These are phyloP conservation scores for Euwallacea similis DNA, from an alignment of 1,140 invertebrate species.

Conservation along the genomic window DNA sequence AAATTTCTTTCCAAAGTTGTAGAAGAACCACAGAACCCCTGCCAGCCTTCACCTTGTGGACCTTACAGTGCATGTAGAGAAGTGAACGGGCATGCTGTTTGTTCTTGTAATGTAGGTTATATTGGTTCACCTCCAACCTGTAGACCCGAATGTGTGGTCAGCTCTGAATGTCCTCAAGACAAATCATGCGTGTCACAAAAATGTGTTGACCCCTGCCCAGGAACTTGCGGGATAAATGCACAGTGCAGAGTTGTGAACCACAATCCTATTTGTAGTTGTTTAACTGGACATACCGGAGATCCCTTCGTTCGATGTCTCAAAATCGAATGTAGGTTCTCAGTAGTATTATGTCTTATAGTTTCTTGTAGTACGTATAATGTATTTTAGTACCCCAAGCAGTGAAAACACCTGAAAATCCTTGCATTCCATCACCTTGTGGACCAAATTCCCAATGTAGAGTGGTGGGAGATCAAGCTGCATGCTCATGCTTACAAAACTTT, in stretches of 20 bases:
- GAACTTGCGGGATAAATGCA: conserved; percentile 78
- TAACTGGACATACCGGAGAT: conserved; percentile 74
- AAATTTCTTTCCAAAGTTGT: conserved; percentile 45
- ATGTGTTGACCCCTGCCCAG: conserved; percentile 79
- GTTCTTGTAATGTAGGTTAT: conserved; percentile 74
- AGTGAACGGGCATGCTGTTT: conserved; percentile 76
- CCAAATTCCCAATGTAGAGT: conserved; percentile 76
- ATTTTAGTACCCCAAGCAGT: conserved; percentile 50
- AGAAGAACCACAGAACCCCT: conserved; percentile 64
- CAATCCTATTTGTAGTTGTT: conserved; percentile 79
- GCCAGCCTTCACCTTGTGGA: conserved; percentile 78
- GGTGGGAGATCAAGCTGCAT: conserved; percentile 70
- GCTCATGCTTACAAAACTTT: conserved; percentile 73
- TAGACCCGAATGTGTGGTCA: conserved; percentile 80
- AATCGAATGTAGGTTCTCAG: conserved; percentile 48
- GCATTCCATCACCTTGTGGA: conserved; percentile 74
- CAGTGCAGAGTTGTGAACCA: conserved; percentile 82
- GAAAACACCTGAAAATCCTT: conserved; percentile 60
- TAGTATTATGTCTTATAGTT: neutral
- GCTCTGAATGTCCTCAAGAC: conserved; percentile 79
- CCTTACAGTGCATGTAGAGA: conserved; percentile 77
- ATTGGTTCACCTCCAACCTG: conserved; percentile 78
- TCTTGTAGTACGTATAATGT: conserved; percentile 12
- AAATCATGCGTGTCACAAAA: conserved; percentile 81
- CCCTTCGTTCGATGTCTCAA: conserved; percentile 70